Conservation (phyloP, 2,888 invertebrate species). For the Ctena decussata region DNA sequence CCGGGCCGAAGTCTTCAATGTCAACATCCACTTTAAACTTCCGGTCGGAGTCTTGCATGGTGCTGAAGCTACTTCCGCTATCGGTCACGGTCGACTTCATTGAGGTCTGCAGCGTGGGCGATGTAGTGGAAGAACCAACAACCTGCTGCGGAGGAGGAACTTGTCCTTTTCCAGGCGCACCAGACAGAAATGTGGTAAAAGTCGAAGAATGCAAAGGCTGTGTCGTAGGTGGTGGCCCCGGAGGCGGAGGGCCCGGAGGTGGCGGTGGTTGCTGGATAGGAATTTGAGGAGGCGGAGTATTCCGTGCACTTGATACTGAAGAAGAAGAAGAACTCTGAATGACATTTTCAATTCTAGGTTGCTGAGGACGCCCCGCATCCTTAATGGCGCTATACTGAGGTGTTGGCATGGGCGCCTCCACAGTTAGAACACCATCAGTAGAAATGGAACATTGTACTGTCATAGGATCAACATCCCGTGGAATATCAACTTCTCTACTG, state of each 20-base stretch:
- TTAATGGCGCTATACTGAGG: slow-evolving; percentile 62
- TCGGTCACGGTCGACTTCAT: neutral
- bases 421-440: slow-evolving; percentile 79
- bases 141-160: slow-evolving; percentile 1
- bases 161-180: slow-evolving; percentile 43
- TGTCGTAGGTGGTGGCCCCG: slow-evolving; percentile 36
- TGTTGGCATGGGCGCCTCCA: slow-evolving; percentile 76
- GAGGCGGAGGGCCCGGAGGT: slow-evolving; percentile 46
- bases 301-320: slow-evolving; percentile 60
- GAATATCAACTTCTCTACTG: slow-evolving; percentile 81
- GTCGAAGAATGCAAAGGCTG: slow-evolving; percentile 67
- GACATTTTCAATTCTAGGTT: slow-evolving; percentile 51
- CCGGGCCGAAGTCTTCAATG: slow-evolving; percentile 85
- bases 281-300: slow-evolving; percentile 64
- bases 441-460: slow-evolving; percentile 81
- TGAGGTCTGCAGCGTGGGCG: slow-evolving; percentile 29
- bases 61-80: slow-evolving; percentile 56
- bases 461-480: slow-evolving; percentile 79
- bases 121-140: neutral
- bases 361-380: slow-evolving; percentile 44
- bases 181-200: slow-evolving; percentile 72
- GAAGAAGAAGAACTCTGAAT: slow-evolving; percentile 59
- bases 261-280: slow-evolving; percentile 17
- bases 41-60: slow-evolving; percentile 75
- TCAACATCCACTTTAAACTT: slow-evolving; percentile 84